These are phyloP conservation scores for Tenthredo livida DNA, from an alignment of 2,888 invertebrate genomes.

Conservation along the genomic window DNA sequence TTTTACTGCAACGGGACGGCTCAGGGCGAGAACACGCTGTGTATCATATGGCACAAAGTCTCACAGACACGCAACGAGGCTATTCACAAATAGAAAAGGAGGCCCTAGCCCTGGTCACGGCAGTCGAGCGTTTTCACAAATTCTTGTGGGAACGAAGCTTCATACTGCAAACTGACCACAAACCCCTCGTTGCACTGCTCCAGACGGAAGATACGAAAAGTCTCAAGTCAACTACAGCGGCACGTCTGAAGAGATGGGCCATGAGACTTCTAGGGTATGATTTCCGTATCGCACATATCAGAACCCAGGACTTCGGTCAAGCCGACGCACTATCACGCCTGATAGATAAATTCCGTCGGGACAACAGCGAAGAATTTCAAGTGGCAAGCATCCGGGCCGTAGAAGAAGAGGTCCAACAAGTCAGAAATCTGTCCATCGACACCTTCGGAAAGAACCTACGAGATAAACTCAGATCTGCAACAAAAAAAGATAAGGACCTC, in stretches of 20 bases:
- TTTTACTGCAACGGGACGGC: conserved; percentile 52
- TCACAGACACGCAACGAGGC: conserved; percentile 49
- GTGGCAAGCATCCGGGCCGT: conserved; percentile 50
- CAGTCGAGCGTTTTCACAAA: conserved; percentile 52
- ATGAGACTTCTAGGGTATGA: conserved; percentile 52
- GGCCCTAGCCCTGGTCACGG: conserved; percentile 45
- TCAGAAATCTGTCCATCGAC: conserved; percentile 44
- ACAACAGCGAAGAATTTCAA: conserved; percentile 54
- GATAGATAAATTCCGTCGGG: conserved; percentile 52
- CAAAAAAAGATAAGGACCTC: conserved; percentile 47
- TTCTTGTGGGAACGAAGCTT: conserved; percentile 51
- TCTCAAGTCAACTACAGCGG: conserved; percentile 49
- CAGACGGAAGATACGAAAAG: conserved; percentile 46
- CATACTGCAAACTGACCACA: conserved; percentile 53
- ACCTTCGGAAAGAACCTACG: conserved; percentile 48
- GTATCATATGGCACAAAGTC: conserved; percentile 51
- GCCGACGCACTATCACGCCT: conserved; percentile 53
- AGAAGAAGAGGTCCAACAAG: conserved; percentile 52
- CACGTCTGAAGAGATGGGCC: conserved; percentile 54
- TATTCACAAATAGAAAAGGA: conserved; percentile 53
- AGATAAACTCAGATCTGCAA: conserved; percentile 41
- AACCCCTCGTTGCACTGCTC: conserved; percentile 51
- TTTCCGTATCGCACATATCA: conserved; percentile 51
- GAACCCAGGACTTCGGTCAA: conserved; percentile 54
- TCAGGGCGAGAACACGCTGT: conserved; percentile 52